phyloP scores from a whole-genome alignment of 2,113 vertebrate genomes.

The Odontophorus gujanensis region DNA sequence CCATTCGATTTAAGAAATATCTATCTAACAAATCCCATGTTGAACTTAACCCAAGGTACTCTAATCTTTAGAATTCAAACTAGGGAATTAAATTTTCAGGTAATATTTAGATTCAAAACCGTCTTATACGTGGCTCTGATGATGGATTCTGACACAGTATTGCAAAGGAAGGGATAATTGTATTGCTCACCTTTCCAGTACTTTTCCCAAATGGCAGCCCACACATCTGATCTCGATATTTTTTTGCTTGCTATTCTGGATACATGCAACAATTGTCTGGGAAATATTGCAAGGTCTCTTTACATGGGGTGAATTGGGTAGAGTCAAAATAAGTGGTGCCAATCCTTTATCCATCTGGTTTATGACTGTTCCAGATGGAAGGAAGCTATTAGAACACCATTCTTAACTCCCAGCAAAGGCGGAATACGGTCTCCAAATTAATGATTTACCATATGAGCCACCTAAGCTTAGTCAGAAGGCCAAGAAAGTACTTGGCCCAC shows the following conservation, averaged over 20 bases:
- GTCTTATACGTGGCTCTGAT: neutral
- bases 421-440: constrained; percentile 50
- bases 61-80: neutral
- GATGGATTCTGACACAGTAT: neutral
- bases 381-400: constrained; percentile 63
- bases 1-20: neutral
- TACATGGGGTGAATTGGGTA: constrained; percentile 49
- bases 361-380: constrained; percentile 71
- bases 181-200: constrained; percentile 7
- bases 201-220: neutral
- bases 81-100: neutral
- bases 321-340: constrained; percentile 57
- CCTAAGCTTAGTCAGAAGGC: constrained; percentile 53
- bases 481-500: constrained; percentile 75
- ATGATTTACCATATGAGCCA: constrained; percentile 61
- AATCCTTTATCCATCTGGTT: constrained; percentile 70
- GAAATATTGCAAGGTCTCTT: constrained; percentile 40
- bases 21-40: neutral
- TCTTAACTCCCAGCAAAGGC: constrained; percentile 56
- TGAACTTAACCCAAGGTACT: neutral
- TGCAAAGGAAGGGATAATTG: neutral
- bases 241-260: constrained; percentile 25
- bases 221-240: neutral
- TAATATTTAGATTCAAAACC: neutral
- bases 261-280: constrained; percentile 59